Conservation (phyloP, 2,888 invertebrate species). For the Acleris literana region DNA sequence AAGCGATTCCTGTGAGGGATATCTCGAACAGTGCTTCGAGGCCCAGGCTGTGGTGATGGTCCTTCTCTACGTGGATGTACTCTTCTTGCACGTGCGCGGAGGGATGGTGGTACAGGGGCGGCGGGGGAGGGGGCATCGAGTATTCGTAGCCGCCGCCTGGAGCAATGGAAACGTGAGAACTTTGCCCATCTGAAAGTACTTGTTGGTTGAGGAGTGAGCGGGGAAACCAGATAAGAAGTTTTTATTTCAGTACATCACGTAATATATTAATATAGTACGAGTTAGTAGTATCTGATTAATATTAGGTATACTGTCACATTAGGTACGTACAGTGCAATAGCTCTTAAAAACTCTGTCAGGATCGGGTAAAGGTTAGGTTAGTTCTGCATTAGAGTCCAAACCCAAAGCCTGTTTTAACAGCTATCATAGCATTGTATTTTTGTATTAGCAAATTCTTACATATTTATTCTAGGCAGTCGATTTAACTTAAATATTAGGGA, state of each 20-base stretch:
- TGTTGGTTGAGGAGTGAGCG: background rate
- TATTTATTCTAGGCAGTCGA: too few species aligned
- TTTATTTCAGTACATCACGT: background rate
- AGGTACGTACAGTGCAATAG: too few species aligned
- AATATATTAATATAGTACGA: too few species aligned
- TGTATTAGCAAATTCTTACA: too few species aligned
- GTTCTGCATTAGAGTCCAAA: too few species aligned
- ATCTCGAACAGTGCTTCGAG: slow-evolving; percentile 90
- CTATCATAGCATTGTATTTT: too few species aligned
- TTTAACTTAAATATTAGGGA: too few species aligned
- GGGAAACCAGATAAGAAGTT: background rate
- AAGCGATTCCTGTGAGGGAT: slow-evolving; percentile 91
- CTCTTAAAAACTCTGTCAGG: too few species aligned
- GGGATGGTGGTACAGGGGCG: slow-evolving; percentile 65
- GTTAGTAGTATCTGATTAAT: too few species aligned
- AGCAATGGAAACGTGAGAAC: slow-evolving; percentile 1
- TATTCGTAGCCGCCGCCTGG: slow-evolving; percentile 76
- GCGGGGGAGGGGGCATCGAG: slow-evolving; percentile 75
- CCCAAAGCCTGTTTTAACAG: too few species aligned
- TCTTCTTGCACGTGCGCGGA: slow-evolving; percentile 54
- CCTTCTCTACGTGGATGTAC: slow-evolving; percentile 63
- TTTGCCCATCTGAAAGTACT: background rate
- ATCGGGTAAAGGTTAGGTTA: too few species aligned
- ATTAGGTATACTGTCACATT: too few species aligned
- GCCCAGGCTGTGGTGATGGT: slow-evolving; percentile 84